These are phyloP conservation scores for Microcebus tavaratra DNA, from an alignment of 2,113 vertebrate species.

Conservation along the genomic window DNA sequence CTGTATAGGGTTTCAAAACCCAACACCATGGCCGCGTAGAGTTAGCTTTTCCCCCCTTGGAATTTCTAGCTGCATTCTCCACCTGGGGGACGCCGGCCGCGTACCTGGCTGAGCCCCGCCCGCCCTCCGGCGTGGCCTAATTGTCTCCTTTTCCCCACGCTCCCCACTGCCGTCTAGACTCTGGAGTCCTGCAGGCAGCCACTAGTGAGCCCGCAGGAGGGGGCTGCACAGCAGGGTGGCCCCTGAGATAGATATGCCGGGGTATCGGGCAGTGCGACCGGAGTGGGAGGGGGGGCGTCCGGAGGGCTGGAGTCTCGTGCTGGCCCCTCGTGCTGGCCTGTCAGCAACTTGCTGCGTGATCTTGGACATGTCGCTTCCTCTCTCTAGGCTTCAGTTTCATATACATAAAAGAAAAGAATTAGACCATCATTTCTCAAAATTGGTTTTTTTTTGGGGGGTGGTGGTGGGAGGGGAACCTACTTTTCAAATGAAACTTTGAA, in stretches of 20 bases:
- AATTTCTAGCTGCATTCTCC: neutral
- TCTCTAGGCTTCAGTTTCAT: neutral
- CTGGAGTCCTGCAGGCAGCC: neutral
- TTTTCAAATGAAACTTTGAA: neutral
- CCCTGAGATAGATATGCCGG: too few species aligned
- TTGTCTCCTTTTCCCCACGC: too few species aligned
- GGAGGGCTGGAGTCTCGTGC: too few species aligned
- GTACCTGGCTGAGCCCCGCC: neutral
- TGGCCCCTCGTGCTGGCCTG: neutral
- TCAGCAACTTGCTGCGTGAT: accelerated
- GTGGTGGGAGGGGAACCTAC: neutral
- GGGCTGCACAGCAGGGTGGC: neutral
- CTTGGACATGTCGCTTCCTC: too few species aligned
- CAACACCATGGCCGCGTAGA: neutral
- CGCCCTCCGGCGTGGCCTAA: neutral
- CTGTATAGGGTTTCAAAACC: constrained; percentile 79
- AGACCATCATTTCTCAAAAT: neutral
- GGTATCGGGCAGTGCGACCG: neutral
- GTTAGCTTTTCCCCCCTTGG: neutral
- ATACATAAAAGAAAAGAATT: neutral
- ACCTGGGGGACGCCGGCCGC: neutral
- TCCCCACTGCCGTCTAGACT: neutral
- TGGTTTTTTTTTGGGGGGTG: neutral
- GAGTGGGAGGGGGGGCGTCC: neutral
- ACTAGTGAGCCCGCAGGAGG: neutral